These are phyloP conservation scores for Nestor notabilis DNA, from an alignment of 2,113 vertebrate genomes.

Conservation along the genomic window DNA sequence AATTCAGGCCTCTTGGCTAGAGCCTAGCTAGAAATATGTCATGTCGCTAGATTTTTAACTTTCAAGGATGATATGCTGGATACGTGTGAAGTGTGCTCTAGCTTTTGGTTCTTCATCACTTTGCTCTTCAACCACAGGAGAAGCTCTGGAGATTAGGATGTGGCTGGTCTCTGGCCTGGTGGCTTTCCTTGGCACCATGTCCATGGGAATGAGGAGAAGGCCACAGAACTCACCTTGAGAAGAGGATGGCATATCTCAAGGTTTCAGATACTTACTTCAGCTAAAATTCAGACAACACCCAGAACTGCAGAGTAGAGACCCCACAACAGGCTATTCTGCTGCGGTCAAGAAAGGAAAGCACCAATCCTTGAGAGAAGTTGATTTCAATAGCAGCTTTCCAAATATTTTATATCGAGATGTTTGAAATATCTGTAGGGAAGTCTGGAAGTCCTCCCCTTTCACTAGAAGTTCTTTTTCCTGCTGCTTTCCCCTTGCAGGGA, in stretches of 20 bases:
- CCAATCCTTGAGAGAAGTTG: neutral
- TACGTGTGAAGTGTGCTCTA: neutral
- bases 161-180: neutral
- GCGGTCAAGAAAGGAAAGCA: neutral
- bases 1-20: neutral
- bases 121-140: rapidly evolving
- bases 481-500: neutral
- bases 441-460: conserved; percentile 18
- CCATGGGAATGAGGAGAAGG: neutral
- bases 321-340: neutral
- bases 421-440: neutral
- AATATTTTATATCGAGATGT: neutral
- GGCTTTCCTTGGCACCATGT: rapidly evolving
- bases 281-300: neutral
- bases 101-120: neutral
- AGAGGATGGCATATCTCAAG: neutral
- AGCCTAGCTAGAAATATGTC: neutral
- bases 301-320: neutral
- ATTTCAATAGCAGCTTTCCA: neutral
- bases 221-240: rapidly evolving
- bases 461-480: neutral
- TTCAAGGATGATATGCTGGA: neutral
- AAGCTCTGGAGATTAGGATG: neutral
- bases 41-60: neutral
- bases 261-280: neutral